Percentiles rank a stretch among this genome's conserved stretches.
phyloP scores from a whole-genome alignment of 2,797 vertebrate species.

The Leuciscus waleckii region DNA sequence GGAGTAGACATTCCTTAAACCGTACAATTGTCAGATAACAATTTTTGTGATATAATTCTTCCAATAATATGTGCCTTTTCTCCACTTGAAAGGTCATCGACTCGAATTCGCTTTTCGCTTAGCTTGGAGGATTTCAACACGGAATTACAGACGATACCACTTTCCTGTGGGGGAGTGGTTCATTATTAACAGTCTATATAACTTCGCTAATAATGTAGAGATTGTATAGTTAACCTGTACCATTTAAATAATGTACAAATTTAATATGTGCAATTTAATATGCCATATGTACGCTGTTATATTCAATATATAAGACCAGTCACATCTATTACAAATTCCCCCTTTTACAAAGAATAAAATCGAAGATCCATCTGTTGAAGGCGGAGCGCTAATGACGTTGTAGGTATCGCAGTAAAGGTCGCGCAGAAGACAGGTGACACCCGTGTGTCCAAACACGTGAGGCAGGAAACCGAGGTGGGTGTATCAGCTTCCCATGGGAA shows the following conservation, averaged over 20 bases:
- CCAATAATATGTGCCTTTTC: not conserved
- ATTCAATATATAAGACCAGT: not conserved
- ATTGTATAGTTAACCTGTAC: not conserved
- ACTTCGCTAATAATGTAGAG: not conserved
- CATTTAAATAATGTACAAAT: not conserved
- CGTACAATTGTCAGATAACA: constrained; percentile 9
- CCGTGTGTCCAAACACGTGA: constrained; percentile 53
- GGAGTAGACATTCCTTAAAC: constrained; percentile 88
- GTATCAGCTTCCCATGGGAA: constrained; percentile 13
- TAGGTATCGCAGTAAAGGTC: constrained; percentile 49
- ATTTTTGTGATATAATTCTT: not conserved
- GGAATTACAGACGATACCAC: constrained; percentile 49
- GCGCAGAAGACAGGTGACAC: constrained; percentile 46
- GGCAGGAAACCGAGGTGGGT: not conserved
- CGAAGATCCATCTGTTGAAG: constrained; percentile 33
- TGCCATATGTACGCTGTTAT: not conserved
- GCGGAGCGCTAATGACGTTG: constrained; percentile 56
- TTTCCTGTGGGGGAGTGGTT: not conserved
- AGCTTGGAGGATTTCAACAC: constrained; percentile 53
- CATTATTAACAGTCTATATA: not conserved
- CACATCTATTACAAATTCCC: constrained; percentile 10
- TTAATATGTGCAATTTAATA: not conserved
- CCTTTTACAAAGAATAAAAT: not conserved
- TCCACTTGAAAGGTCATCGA: not conserved
- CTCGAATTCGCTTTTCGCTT: constrained; percentile 19